Evolutionary conservation across 2,113 vertebrate species (phyloP).

Genomic region (Monopterus albus): DNA sequence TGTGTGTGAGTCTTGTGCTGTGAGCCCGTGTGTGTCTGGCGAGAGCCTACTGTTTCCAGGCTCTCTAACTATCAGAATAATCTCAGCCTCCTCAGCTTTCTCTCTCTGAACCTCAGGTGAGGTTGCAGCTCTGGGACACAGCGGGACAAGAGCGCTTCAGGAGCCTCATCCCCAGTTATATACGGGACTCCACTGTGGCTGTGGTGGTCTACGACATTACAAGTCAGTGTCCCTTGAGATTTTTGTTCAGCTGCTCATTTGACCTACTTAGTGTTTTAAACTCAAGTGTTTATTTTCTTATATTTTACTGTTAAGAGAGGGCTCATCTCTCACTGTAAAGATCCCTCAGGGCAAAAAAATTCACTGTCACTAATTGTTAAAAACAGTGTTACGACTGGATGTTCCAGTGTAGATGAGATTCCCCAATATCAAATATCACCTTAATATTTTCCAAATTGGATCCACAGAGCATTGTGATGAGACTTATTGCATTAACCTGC

Average conservation of each 20-base stretch:
- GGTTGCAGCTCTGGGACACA: slow-evolving; percentile 95
- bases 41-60: slow-evolving; percentile 47
- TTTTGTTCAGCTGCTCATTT: background rate
- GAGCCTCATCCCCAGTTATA: slow-evolving; percentile 95
- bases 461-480: background rate
- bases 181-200: slow-evolving; percentile 93
- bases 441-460: slow-evolving; percentile 17
- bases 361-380: background rate
- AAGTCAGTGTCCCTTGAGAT: slow-evolving; percentile 79
- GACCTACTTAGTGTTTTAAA: background rate
- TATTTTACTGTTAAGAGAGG: background rate
- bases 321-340: background rate
- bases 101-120: slow-evolving; percentile 84
- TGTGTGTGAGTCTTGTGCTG: slow-evolving; percentile 4
- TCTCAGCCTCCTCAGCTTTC: slow-evolving; percentile 67
- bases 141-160: slow-evolving; percentile 94
- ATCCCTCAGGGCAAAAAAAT: background rate
- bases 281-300: background rate
- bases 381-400: background rate
- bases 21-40: slow-evolving; percentile 4
- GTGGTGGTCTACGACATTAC: slow-evolving; percentile 96
- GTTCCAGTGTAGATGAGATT: background rate
- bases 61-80: slow-evolving; percentile 65
- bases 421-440: slow-evolving; percentile 8
- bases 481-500: background rate